Base-by-base conservation (phyloP, 2,113 vertebrate genomes). In the Calcarius ornatus region DNA sequence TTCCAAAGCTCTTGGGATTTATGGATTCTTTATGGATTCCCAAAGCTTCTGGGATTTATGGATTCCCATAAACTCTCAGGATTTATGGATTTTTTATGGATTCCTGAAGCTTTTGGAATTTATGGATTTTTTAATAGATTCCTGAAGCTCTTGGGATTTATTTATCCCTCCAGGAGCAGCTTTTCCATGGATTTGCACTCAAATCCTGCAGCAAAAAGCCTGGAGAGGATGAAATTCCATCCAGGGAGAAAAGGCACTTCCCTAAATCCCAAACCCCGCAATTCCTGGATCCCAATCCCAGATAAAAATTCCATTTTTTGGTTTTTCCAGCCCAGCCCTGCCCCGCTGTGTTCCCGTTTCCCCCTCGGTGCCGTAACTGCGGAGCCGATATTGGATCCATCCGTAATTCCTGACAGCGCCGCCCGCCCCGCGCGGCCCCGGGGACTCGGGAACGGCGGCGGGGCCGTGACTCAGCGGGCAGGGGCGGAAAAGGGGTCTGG, bases 341-440 rank as follows among this genome's bases (percentile, higher is more conserved):
- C 15, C 43, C 5, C 12, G 2, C 21, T 79, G n/a, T n/a, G 37
- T 37, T 75, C 27, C 45, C 43, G 2, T 0, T 42, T 35, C 27
- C 57, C 77, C 37, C 17, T 42, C 56, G 0, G 5, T 1, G 56
- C 88, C 77, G 24, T 95, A 84, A 88, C 81, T 9, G 10, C 5
- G 20, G 47, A 4, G 75, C 82, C 82, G 64, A 90, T 92, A 95
- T 96, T 95, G 95, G 63, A 92, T 5, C 9, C 95, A 97, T 96
- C 89, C 51, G 12, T 96, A 94, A 95, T 56, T 80, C 71, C 91
- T 95, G 94, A 96, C 96, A 97, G 91, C 89, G 45, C 12, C 19
- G 27, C n/a, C n/a, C n/a, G n/a, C n/a, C n/a, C n/a, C n/a, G n/a
- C n/a, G n/a, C n/a, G n/a, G n/a, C n/a, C n/a, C n/a, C 25, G 71